A percentile compares a stretch with the other conserved stretches of the same genome.
Evolutionary conservation across 2,888 invertebrate species (phyloP).

Genomic region (Lepidocyrtoides sp.): DNA sequence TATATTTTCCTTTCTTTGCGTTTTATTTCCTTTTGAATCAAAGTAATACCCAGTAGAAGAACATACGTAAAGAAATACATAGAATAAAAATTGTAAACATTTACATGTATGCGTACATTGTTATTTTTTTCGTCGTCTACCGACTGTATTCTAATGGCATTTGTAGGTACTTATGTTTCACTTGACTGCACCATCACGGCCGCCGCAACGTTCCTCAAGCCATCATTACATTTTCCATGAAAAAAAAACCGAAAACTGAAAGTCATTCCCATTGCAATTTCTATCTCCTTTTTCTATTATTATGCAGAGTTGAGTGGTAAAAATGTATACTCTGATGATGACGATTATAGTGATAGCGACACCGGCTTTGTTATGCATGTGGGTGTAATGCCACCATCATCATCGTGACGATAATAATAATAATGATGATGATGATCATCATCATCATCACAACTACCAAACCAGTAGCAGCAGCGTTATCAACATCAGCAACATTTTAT

Average conservation of each 20-base stretch:
- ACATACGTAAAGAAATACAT: too few relatives aligned
- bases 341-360: not conserved
- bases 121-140: too few relatives aligned
- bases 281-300: conserved; percentile 26
- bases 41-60: too few relatives aligned
- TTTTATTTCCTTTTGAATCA: too few relatives aligned
- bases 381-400: conserved; percentile 16
- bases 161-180: conserved; percentile 46
- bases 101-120: too few relatives aligned
- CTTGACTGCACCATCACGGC: conserved; percentile 42
- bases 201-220: conserved; percentile 30
- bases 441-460: too few relatives aligned
- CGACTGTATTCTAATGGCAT: conserved; percentile 46
- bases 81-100: too few relatives aligned
- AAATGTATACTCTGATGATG: not conserved
- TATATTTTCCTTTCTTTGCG: conserved; percentile 42
- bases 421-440: conserved; percentile 32
- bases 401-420: conserved; percentile 7
- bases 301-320: not conserved
- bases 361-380: not conserved
- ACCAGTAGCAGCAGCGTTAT: not conserved
- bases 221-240: conserved; percentile 37
- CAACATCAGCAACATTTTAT: not conserved
- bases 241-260: not conserved
- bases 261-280: conserved; percentile 49